A percentile compares a stretch with the other conserved stretches of the same genome.
These are phyloP conservation scores for Drosophila mulleri DNA, from an alignment of 2,888 invertebrate species.

Conservation along the genomic window DNA sequence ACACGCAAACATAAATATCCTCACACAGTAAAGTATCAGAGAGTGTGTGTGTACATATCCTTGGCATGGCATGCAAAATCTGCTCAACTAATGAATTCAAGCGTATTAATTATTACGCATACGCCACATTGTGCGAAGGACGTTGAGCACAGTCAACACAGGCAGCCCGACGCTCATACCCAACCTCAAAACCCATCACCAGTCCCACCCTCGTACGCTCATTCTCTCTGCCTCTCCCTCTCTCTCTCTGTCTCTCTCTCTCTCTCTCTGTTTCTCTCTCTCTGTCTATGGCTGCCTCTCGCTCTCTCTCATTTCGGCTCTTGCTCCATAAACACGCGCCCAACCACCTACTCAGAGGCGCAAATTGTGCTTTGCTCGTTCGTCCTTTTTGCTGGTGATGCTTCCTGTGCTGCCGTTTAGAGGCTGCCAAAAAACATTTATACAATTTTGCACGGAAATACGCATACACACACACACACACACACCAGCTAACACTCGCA, in stretches of 20 bases:
- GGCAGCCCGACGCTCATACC: slow-evolving; percentile 23
- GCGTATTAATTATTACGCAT: slow-evolving; percentile 82
- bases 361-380: slow-evolving; percentile 66
- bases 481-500: slow-evolving; percentile 12
- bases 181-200: slow-evolving; percentile 13
- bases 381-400: slow-evolving; percentile 73
- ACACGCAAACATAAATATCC: neutral
- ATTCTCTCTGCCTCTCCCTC: neutral
- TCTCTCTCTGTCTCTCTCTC: neutral
- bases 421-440: slow-evolving; percentile 81
- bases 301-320: neutral
- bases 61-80: slow-evolving; percentile 75
- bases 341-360: slow-evolving; percentile 46
- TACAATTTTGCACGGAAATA: slow-evolving; percentile 80
- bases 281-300: neutral
- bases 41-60: slow-evolving; percentile 38
- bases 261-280: too few species aligned
- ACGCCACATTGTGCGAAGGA: slow-evolving; percentile 79
- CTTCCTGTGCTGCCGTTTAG: slow-evolving; percentile 79
- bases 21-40: slow-evolving; percentile 4
- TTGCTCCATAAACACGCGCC: slow-evolving; percentile 18
- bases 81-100: slow-evolving; percentile 82
- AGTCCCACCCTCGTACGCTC: neutral
- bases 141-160: slow-evolving; percentile 63
- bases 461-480: slow-evolving; percentile 54